Percentiles rank a stretch among this genome's conserved stretches.
These are phyloP conservation scores for Styela clava DNA, from an alignment of 23 tunicate genomes.

Conservation along the genomic window DNA sequence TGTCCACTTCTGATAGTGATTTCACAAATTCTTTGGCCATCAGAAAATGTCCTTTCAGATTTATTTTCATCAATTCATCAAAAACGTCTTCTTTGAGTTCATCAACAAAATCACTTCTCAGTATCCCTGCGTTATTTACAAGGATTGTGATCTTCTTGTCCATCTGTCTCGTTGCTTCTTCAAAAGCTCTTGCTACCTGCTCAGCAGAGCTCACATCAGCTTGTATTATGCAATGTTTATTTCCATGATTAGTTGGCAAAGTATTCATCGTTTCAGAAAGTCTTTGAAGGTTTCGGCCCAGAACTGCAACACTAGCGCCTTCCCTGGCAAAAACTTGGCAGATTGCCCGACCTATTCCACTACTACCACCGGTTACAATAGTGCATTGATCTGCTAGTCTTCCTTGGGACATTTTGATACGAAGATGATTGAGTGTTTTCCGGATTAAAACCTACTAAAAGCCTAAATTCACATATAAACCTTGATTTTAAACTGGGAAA, in stretches of 20 bases:
- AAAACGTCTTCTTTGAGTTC: slow-evolving; percentile 18
- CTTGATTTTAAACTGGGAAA: too few relatives aligned
- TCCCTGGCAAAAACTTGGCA: neutral
- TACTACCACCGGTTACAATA: neutral
- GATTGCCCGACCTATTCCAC: neutral
- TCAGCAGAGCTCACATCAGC: slow-evolving; percentile 21
- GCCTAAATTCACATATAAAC: too few relatives aligned
- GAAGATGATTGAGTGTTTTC: too few relatives aligned
- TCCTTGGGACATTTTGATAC: neutral
- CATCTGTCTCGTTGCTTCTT: neutral
- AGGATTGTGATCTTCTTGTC: slow-evolving; percentile 8
- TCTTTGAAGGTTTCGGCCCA: neutral
- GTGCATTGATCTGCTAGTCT: neutral
- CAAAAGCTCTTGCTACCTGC: neutral
- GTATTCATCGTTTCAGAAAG: neutral
- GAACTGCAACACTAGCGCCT: neutral
- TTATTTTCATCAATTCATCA: slow-evolving; percentile 17
- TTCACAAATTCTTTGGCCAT: slow-evolving; percentile 50
- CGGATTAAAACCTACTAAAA: too few relatives aligned
- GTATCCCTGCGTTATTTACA: slow-evolving; percentile 51
- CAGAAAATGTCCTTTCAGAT: slow-evolving; percentile 32
- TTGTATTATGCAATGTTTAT: slow-evolving; percentile 2
- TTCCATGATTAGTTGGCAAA: neutral
- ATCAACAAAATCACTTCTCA: neutral
- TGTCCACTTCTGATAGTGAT: slow-evolving; percentile 22